A percentile compares a stretch with the other conserved stretches of the same genome.
phyloP scores from a whole-genome alignment of 1,140 invertebrate genomes.

The Drosophila auraria region DNA sequence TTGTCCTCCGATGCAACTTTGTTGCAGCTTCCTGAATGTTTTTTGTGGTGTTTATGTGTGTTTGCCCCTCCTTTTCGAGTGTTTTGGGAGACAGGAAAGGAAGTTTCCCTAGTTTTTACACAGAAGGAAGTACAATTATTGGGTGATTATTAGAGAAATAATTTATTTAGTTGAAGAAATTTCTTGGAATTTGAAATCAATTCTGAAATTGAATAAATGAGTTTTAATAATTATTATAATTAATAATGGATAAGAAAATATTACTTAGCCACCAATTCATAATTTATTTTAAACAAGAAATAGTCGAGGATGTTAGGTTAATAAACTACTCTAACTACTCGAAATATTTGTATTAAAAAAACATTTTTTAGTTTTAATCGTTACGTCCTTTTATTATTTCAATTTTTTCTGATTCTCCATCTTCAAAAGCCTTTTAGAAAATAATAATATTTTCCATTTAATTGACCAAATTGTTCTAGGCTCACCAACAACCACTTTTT shows the following conservation, averaged over 20 bases:
- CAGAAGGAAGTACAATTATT: no score
- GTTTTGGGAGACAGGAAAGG: neutral
- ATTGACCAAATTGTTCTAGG: constrained; percentile 18
- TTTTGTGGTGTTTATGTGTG: neutral
- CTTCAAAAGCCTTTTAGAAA: neutral
- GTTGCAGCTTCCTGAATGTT: constrained; percentile 9
- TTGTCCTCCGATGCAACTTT: constrained; percentile 8
- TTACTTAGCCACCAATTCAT: no score
- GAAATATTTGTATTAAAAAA: neutral
- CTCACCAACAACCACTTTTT: constrained; percentile 13
- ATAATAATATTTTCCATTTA: constrained; percentile 19
- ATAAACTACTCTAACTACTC: neutral
- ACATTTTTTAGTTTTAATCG: neutral
- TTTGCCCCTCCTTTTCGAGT: neutral
- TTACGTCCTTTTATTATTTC: neutral
- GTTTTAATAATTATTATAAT: neutral
- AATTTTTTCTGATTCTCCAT: neutral
- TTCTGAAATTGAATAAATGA: neutral
- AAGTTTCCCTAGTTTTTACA: neutral
- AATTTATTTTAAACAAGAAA: no score
- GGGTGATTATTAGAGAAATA: no score
- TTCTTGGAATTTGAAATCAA: neutral
- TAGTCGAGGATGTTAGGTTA: no score
- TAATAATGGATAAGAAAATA: neutral
- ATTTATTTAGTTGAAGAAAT: neutral